phyloP scores from a whole-genome alignment of 2,797 vertebrate genomes.

The Sarcophilus harrisii region DNA sequence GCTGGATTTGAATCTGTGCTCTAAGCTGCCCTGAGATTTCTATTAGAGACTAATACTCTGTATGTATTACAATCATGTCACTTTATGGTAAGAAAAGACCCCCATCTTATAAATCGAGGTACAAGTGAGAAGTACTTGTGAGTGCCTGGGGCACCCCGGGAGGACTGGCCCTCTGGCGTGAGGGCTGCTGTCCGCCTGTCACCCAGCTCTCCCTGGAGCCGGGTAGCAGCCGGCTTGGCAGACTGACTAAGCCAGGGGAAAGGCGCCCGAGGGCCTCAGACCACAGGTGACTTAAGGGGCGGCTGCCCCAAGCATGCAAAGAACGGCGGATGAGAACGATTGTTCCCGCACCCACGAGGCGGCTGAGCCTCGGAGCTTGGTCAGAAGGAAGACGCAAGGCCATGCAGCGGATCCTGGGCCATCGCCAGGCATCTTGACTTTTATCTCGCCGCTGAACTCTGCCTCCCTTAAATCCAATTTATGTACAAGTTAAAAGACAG shows the following conservation, averaged over 20 bases:
- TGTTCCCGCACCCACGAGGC: not conserved
- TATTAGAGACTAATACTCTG: not conserved
- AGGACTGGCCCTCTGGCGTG: not conserved
- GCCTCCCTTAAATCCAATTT: not conserved
- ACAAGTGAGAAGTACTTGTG: not conserved
- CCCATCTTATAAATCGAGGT: not conserved
- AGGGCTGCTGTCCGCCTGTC: not conserved
- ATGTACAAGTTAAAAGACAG: not conserved
- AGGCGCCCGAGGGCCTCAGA: not conserved
- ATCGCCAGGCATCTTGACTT: not conserved
- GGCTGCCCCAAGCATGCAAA: not conserved
- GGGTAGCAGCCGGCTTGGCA: not conserved
- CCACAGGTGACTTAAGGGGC: not conserved
- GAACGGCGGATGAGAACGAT: not conserved
- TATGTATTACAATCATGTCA: not conserved
- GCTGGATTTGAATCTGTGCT: not conserved
- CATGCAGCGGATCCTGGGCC: not conserved
- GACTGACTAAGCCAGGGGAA: not conserved
- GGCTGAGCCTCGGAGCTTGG: not conserved
- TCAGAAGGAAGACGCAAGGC: not conserved
- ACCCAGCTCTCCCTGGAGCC: not conserved
- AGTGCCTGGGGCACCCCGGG: not conserved
- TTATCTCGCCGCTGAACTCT: not conserved
- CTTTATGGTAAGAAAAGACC: not conserved
- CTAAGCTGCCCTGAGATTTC: not conserved